Percentiles rank a stretch among this genome's conserved stretches.
phyloP scores from a whole-genome alignment of 1,140 invertebrate species.

The Leptestheria dahalacensis region DNA sequence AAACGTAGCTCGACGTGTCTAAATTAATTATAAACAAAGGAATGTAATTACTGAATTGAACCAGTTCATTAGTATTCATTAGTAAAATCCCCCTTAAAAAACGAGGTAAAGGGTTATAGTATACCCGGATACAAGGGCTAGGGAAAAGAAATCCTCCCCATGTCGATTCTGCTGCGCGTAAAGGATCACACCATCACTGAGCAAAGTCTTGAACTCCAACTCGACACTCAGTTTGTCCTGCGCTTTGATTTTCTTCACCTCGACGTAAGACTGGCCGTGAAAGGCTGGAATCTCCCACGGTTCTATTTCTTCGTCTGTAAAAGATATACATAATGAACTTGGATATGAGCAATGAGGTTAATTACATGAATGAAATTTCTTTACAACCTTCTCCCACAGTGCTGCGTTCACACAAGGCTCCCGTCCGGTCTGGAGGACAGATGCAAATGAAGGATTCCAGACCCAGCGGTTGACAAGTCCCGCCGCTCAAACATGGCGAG shows the following conservation, averaged over 20 bases:
- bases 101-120: too few species aligned
- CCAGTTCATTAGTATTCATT: too few species aligned
- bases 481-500: conserved; percentile 57
- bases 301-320: conserved; percentile 7
- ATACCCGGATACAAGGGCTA: conserved; percentile 66
- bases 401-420: conserved; percentile 33
- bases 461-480: conserved; percentile 55
- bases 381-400: neutral
- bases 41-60: too few species aligned
- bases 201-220: conserved; percentile 70
- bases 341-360: too few species aligned
- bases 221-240: conserved; percentile 76
- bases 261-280: conserved; percentile 46
- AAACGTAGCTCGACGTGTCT: conserved; percentile 50
- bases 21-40: neutral
- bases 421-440: conserved; percentile 53
- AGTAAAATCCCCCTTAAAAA: too few species aligned
- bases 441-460: conserved; percentile 53
- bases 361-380: neutral
- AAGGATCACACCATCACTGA: conserved; percentile 65
- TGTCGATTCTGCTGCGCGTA: conserved; percentile 83
- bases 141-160: conserved; percentile 72
- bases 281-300: conserved; percentile 40
- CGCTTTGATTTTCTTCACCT: conserved; percentile 57
- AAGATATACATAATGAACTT: neutral